Evolutionary conservation across 1,140 invertebrate species (phyloP).

Genomic region (Megalonaias nervosa): DNA sequence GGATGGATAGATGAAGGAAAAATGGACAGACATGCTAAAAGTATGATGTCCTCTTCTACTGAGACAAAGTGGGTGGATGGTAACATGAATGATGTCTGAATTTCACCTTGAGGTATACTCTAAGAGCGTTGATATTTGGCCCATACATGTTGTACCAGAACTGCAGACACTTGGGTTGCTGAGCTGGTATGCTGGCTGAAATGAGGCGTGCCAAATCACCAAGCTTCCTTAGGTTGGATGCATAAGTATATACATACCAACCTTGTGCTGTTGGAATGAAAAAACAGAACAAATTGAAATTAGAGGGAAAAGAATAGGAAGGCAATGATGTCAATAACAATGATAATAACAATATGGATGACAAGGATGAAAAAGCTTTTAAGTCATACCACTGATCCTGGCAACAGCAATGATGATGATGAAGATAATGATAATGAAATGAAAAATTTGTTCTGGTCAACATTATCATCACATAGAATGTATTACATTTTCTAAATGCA

Average conservation of each 20-base stretch:
- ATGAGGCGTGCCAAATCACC: slow-evolving; percentile 80
- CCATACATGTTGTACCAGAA: slow-evolving; percentile 72
- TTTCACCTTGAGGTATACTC: slow-evolving; percentile 48
- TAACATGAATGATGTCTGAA: neutral
- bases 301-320: neutral
- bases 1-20: neutral
- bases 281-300: neutral
- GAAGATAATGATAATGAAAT: too few relatives aligned
- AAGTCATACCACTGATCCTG: too few relatives aligned
- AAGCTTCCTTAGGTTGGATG: slow-evolving; percentile 43
- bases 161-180: slow-evolving; percentile 48
- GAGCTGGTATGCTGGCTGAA: slow-evolving; percentile 68
- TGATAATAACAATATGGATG: neutral
- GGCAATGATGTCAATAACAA: neutral
- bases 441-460: too few relatives aligned
- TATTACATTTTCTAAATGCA: too few relatives aligned
- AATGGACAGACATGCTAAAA: neutral
- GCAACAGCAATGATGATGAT: too few relatives aligned
- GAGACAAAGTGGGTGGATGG: neutral
- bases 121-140: slow-evolving; percentile 58
- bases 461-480: too few relatives aligned
- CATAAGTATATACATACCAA: slow-evolving; percentile 64
- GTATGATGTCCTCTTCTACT: neutral
- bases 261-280: slow-evolving; percentile 37
- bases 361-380: neutral